A percentile compares a stretch with the other conserved stretches of the same genome.
Conservation (phyloP, 2,113 vertebrate species). For the Rhynchomys soricoides region DNA sequence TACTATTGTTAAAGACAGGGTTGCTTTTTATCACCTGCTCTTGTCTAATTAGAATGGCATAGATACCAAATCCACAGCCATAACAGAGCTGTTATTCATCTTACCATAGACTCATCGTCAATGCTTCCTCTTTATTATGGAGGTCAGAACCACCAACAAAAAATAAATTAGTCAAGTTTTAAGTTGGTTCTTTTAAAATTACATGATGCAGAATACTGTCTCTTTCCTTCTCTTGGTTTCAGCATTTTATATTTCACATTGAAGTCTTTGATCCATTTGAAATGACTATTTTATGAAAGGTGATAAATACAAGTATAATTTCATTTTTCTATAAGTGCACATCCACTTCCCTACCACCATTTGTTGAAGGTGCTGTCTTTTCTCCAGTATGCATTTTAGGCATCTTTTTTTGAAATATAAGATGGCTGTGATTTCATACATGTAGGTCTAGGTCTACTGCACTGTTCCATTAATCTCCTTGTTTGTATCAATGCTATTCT, state of each 20-base stretch:
- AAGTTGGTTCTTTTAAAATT: constrained; percentile 10
- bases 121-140: background rate
- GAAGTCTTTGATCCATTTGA: too few relatives aligned
- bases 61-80: background rate
- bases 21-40: background rate
- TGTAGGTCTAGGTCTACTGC: background rate
- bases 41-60: background rate
- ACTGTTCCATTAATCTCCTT: background rate
- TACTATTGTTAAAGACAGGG: constrained; percentile 7
- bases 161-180: background rate
- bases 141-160: background rate
- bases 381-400: background rate
- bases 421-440: background rate
- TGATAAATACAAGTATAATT: background rate
- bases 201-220: background rate
- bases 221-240: too few relatives aligned
- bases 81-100: background rate
- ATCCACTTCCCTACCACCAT: background rate
- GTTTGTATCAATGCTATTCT: background rate
- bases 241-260: too few relatives aligned
- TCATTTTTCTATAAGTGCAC: background rate
- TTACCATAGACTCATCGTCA: background rate
- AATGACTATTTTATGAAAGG: background rate
- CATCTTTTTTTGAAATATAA: background rate
- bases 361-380: background rate